Conservation (phyloP, 2,797 vertebrate species). For the Zalophus californianus region DNA sequence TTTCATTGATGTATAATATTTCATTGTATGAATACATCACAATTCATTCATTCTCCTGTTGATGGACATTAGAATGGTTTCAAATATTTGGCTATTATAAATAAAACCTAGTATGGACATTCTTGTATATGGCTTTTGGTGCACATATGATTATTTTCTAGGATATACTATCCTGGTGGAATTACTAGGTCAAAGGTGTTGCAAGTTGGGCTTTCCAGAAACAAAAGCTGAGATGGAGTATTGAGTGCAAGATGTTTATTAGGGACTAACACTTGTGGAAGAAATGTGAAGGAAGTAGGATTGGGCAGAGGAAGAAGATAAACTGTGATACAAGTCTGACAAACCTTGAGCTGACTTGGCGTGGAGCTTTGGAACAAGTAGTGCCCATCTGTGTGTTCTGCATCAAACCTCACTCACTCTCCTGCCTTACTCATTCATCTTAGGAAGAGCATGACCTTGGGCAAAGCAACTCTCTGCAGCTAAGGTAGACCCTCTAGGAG, state of each 20-base stretch:
- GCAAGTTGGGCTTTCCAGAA: not conserved
- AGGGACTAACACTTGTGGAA: not conserved
- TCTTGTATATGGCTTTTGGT: conserved; percentile 15
- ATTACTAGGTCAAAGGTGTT: not conserved
- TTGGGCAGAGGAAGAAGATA: not conserved
- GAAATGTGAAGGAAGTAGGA: not conserved
- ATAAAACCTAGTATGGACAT: conserved; percentile 29
- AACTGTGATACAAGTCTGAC: not conserved
- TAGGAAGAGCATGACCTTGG: not conserved
- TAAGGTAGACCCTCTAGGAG: not conserved
- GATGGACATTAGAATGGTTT: conserved; percentile 25
- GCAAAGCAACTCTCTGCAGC: conserved; percentile 15
- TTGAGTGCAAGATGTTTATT: conserved; percentile 19
- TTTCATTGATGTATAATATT: conserved; percentile 53
- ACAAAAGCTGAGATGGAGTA: not conserved
- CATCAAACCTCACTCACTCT: not conserved
- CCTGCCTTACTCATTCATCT: conserved; percentile 9
- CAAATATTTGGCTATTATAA: conserved; percentile 21
- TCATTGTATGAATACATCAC: not conserved
- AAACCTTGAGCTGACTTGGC: conserved; percentile 1
- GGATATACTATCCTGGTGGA: not conserved
- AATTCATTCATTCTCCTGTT: not conserved
- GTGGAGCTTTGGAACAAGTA: not conserved
- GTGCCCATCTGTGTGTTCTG: not conserved
- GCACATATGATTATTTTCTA: conserved; percentile 33